These are phyloP conservation scores for Dryomyza anilis DNA, from an alignment of 2,888 invertebrate genomes.

Conservation along the genomic window DNA sequence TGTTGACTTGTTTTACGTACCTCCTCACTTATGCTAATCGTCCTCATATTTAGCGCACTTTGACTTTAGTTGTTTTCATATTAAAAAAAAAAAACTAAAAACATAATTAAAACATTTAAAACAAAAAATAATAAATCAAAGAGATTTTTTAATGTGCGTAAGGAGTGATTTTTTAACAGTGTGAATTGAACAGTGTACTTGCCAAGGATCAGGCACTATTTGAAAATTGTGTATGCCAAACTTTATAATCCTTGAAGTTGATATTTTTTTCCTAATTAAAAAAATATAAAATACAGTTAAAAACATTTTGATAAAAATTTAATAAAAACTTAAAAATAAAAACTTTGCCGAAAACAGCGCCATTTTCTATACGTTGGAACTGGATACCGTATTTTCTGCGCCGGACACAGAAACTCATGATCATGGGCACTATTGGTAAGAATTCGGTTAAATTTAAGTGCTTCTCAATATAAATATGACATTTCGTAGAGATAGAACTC, in stretches of 20 bases:
- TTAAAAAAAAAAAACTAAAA: neutral
- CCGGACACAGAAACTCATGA: neutral
- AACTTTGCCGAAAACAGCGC: neutral
- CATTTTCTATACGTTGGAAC: neutral
- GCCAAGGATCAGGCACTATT: neutral
- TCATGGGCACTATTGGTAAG: constrained; percentile 24
- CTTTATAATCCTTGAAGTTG: no score
- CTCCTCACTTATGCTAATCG: neutral
- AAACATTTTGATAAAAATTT: neutral
- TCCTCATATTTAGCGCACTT: neutral
- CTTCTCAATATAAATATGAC: no score
- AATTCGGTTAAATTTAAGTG: no score
- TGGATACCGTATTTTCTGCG: neutral
- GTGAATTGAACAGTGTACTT: neutral
- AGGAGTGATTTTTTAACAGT: neutral
- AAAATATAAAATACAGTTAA: constrained; percentile 2
- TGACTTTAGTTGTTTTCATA: neutral
- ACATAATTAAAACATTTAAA: neutral
- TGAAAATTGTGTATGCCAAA: neutral
- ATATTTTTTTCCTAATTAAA: no score
- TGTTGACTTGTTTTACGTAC: constrained; percentile 2
- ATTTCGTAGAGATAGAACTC: no score
- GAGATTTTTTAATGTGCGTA: neutral
- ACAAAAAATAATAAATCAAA: neutral
- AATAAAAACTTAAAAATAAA: neutral